Evolutionary conservation across 2,888 invertebrate species (phyloP).

Genomic region (Drosophila conformis): DNA sequence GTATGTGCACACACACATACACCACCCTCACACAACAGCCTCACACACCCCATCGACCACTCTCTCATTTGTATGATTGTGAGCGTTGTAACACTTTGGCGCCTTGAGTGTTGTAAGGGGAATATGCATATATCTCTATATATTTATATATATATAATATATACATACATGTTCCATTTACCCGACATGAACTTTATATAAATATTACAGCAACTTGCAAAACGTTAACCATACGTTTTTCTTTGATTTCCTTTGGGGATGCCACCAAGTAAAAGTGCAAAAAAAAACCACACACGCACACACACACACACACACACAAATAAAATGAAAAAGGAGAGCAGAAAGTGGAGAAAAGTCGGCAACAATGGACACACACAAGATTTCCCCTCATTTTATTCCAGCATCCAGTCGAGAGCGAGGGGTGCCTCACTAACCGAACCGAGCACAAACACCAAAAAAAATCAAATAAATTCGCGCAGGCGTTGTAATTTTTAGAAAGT

Average conservation of each 20-base stretch:
- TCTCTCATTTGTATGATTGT: constrained; percentile 40
- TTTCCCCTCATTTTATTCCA: constrained; percentile 64
- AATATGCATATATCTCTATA: constrained; percentile 35
- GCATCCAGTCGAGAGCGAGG: constrained; percentile 52
- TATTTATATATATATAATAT: constrained; percentile 1
- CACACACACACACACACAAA: neutral
- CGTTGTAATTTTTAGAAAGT: constrained; percentile 60
- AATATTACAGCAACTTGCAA: constrained; percentile 67
- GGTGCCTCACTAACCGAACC: neutral
- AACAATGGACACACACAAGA: constrained; percentile 32
- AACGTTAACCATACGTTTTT: constrained; percentile 62
- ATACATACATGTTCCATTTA: neutral
- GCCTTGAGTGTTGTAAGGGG: constrained; percentile 79
- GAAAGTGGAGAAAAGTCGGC: neutral
- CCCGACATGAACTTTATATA: constrained; percentile 45
- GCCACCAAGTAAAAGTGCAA: constrained; percentile 32
- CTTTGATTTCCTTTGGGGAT: constrained; percentile 75
- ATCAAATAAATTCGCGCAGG: constrained; percentile 74
- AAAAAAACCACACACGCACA: neutral
- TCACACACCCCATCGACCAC: neutral
- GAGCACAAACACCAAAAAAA: constrained; percentile 27
- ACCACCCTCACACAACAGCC: neutral
- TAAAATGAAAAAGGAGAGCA: neutral
- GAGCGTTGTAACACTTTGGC: constrained; percentile 71
- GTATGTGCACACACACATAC: neutral